Evolutionary conservation across 2,888 invertebrate genomes (phyloP), one percentile per base, ranked within the genome.

Genomic region (Torymus auratus): DNA sequence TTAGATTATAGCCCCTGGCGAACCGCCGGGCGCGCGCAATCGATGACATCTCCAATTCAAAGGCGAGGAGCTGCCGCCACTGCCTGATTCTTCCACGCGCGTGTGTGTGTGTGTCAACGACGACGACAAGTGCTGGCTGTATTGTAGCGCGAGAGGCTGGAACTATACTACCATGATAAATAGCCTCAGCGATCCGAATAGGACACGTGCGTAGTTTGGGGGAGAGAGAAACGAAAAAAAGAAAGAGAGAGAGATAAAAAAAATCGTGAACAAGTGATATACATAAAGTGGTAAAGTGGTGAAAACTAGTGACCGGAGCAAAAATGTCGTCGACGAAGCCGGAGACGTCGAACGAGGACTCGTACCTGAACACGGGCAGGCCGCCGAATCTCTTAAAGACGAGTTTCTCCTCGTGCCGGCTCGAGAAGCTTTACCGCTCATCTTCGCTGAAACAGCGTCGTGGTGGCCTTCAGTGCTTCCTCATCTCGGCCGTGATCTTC

Each of bases 361-460:
- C 89, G 53, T 91, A 91, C 85, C 86, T 91, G 78, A 87, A 86
- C 78, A 88, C 88, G 68, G 91, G 91, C 73, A 86, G 90, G 79
- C 91, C 91, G 50, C 87, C 90, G 81, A 90, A 90, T 77, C 84
- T 91, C 5, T 86, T 92, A 58, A 91, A 91, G 83, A 89, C 92
- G 73, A 92, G 92, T 64, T 94, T 94, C 88, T 91, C 93, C 55
- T 94, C 94, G 86, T 92, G 93, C 11, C 93, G 94, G 71, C 91
- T 95, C 83, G 95, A 95, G 88, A 93, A 93, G 86, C 92, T 95
- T 5, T 96, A 95, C 88, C 94, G 94, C 84, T 94, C 94, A 82
- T 95, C 95, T 89, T 94, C 94, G 86, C 92, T 94, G 65, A 94
- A 95, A 86, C 95, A 95, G 88, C 94, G 95, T 86, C 93, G 95